phyloP scores from a whole-genome alignment of 2,113 vertebrate genomes.

The Telmatochromis sp. region DNA sequence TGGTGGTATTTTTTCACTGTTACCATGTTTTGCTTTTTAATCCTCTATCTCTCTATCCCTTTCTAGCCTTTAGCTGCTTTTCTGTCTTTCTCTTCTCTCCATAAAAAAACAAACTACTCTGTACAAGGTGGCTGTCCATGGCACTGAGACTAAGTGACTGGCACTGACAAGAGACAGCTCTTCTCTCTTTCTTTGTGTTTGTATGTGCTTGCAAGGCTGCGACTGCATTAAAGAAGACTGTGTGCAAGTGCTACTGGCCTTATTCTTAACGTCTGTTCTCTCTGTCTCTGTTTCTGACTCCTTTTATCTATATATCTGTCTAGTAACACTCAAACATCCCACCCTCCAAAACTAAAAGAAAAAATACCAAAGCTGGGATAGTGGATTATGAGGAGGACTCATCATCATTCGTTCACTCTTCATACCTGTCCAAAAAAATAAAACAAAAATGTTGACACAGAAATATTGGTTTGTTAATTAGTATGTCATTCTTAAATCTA shows the following conservation, averaged over 20 bases:
- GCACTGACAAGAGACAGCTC: constrained; percentile 37
- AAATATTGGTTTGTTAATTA: neutral
- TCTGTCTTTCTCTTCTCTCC: constrained; percentile 6
- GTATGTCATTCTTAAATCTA: neutral
- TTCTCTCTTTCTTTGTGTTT: neutral
- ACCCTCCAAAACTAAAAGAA: neutral
- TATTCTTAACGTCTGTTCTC: constrained; percentile 32
- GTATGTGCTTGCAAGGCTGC: neutral
- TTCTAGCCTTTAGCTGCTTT: neutral
- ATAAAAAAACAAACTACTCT: neutral
- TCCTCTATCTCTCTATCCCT: neutral
- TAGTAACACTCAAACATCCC: neutral
- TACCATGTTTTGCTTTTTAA: neutral
- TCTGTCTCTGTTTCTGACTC: constrained; percentile 26
- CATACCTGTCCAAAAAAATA: neutral
- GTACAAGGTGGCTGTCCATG: constrained; percentile 33
- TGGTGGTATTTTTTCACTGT: neutral
- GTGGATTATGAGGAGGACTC: neutral
- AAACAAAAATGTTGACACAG: neutral
- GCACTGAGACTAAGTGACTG: constrained; percentile 48
- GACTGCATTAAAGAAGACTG: constrained; percentile 1
- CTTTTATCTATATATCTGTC: constrained; percentile 38
- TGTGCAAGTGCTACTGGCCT: constrained; percentile 6
- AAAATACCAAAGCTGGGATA: neutral
- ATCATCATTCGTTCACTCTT: constrained; percentile 31